These are phyloP conservation scores for Montipora cactus DNA, from an alignment of 64 coral and sea anemone species.

Conservation along the genomic window DNA sequence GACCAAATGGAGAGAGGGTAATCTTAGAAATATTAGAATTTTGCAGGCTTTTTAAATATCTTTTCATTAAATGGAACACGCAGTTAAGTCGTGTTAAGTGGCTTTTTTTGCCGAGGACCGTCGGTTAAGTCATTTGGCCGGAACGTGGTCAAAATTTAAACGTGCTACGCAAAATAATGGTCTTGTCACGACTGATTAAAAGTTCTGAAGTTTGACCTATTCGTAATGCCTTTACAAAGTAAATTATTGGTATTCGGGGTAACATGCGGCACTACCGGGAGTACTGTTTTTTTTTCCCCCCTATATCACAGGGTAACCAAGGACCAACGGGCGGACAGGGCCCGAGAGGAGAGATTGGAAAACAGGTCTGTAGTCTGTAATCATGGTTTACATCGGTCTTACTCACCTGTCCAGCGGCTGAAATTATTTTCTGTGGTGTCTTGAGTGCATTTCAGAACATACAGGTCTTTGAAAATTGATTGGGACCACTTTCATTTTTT, in stretches of 20 bases:
- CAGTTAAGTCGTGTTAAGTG: neutral
- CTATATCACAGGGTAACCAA: neutral
- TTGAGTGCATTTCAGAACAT: too few species aligned
- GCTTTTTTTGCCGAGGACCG: neutral
- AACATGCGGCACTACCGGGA: neutral
- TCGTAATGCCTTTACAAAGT: neutral
- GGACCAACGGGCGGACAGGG: neutral
- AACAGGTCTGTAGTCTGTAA: neutral
- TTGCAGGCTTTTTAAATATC: neutral
- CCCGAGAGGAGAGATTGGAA: slow-evolving; percentile 2
- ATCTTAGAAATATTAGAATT: neutral
- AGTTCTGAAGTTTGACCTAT: neutral
- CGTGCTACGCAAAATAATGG: too few species aligned
- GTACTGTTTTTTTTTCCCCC: neutral
- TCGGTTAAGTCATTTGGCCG: too few species aligned
- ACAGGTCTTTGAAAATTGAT: too few species aligned
- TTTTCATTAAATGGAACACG: neutral
- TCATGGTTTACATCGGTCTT: too few species aligned
- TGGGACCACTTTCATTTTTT: too few species aligned
- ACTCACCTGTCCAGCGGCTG: too few species aligned
- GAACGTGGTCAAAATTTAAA: too few species aligned
- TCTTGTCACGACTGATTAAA: too few species aligned
- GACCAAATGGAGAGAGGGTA: neutral
- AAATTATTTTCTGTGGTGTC: too few species aligned
- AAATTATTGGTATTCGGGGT: too few species aligned